phyloP scores from a whole-genome alignment of 1,140 invertebrate species.

The Venturia canescens region DNA sequence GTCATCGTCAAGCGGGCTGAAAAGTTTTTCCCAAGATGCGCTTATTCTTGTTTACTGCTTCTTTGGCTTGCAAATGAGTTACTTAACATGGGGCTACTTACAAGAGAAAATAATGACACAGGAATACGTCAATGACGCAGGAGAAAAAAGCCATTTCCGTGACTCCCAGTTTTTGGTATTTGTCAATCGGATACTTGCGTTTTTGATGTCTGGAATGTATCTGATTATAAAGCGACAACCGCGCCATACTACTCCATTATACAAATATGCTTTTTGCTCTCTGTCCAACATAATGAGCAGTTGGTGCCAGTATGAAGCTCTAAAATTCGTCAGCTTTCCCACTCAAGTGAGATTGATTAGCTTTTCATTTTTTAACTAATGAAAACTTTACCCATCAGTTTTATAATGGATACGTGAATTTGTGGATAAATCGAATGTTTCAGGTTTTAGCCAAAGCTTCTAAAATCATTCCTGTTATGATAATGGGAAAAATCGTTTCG shows the following conservation, averaged over 20 bases:
- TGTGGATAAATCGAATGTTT: slow-evolving; percentile 51
- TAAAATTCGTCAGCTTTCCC: slow-evolving; percentile 99
- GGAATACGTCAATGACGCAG: slow-evolving; percentile 82
- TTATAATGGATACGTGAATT: slow-evolving; percentile 13
- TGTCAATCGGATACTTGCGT: slow-evolving; percentile 93
- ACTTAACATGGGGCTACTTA: slow-evolving; percentile 95
- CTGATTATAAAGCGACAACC: slow-evolving; percentile 82
- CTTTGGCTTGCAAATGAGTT: slow-evolving; percentile 91
- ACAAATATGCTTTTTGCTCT: slow-evolving; percentile 97
- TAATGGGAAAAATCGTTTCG: slow-evolving; percentile 97
- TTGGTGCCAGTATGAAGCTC: slow-evolving; percentile 99
- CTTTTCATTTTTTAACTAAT: neutral
- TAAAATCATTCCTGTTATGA: slow-evolving; percentile 98
- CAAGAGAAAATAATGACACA: slow-evolving; percentile 96
- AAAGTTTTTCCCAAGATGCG: slow-evolving; percentile 78
- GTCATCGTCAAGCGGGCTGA: slow-evolving; percentile 61
- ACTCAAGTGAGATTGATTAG: slow-evolving; percentile 84
- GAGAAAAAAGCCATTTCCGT: slow-evolving; percentile 84
- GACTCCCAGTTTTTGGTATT: slow-evolving; percentile 98
- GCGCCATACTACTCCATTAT: slow-evolving; percentile 90
- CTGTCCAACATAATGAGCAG: slow-evolving; percentile 99
- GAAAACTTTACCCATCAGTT: neutral
- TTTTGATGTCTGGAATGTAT: slow-evolving; percentile 83
- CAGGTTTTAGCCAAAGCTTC: slow-evolving; percentile 95
- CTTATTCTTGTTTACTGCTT: slow-evolving; percentile 88